Base-by-base conservation (phyloP, 2,888 invertebrate genomes). In the Ariolimax columbianus region DNA sequence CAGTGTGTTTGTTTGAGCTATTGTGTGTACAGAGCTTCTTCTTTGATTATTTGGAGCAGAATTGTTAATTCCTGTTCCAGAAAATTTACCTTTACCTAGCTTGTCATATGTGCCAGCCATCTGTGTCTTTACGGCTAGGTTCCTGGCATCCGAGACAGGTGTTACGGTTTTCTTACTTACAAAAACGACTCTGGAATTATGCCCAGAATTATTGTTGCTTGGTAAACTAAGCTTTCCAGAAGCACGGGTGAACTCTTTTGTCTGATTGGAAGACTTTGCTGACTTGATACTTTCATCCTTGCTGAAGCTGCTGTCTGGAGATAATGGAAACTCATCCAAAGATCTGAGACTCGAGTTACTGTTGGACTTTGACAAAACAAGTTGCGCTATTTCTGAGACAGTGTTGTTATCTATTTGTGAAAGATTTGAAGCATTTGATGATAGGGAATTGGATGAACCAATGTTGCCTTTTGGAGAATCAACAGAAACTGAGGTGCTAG, bases 141-240 rank as follows among this genome's bases (percentile, higher is more conserved):
- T 47, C 0, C 17, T 47, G 36, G 26, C 36, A 38, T 0, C n/a
- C n/a, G 86, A 66, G 3, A 85, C 85, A 51, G 86, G 86, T 23
- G 84, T 86, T 2, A 81, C 82, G 0, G 83, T 47, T 36, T 90
- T 85, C 40, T 89, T 88, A 33, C 87, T 84, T 55, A 88, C 86
- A 82, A 87, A 90, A 38, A 90, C 88, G 33, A 88, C 87, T 47
- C 86, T 88, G 80, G 91, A 91, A 19, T 89, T 87, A 80, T 86
- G 87, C 51, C 86, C 66, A n/a, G 19, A 23, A 23, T 40, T 72
- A n/a, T 51, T 72, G 38, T 51, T 51, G 68, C 30, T 33, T 38
- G 23, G 47, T 43, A n/a, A 79, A 72, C 36, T 26, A 17, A 33
- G 19, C 23, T 47, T 36, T 14, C 63, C 77, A 68, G 77, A 36